Evolutionary conservation across 37 sponge, comb jelly and placozoan species (phyloP), one percentile per base, ranked within the genome.

Genomic region (Eunapius fragilis): DNA sequence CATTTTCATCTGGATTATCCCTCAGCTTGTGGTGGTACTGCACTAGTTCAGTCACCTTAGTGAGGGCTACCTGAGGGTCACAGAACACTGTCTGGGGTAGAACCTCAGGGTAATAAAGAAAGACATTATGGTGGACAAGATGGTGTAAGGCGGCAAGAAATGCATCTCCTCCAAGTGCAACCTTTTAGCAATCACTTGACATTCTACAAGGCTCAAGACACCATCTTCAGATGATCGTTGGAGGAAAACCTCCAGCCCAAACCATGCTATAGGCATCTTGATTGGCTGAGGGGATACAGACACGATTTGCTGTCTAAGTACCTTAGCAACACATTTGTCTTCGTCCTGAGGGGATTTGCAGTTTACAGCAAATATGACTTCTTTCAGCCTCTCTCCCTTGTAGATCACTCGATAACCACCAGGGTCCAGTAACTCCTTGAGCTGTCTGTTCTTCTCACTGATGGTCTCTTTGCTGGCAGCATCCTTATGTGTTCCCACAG

Each of bases 1-100:
- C 31, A 22, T 2, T 13, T 11, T 69, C 37, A 27, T 34, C 38
- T 37, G 9, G 25, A 35, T 35, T 37, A 31, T 33, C 37, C 32
- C 24, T 69, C 24, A 81, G 71, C 70, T 70, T 12, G 71, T 70
- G 69, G 71, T 13, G 25, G 37, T 32, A 35, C 35, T 31, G 37
- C 19, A 81, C 82, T 33, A 81, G 82, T 71, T 81, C 71, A 36
- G 82, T 35, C n/a, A 69, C 25, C 37, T 69, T 81, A 37, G 68
- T 71, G 12, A 81, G 37, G 24, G 70, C 71, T 7, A 81, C 71
- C 33, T 81, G 70, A 1, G 71, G 37, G 30, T 69, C 37, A 37
- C 37, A 70, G 71, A 81, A 81, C 24, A 81, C 71, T 28, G 50
- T 67, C 11, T 50, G 30, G 25, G 80, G 80, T 12, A 79, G 80